These are phyloP conservation scores for Eupithecia inturbata DNA, from an alignment of 2,888 invertebrate genomes.

Conservation along the genomic window DNA sequence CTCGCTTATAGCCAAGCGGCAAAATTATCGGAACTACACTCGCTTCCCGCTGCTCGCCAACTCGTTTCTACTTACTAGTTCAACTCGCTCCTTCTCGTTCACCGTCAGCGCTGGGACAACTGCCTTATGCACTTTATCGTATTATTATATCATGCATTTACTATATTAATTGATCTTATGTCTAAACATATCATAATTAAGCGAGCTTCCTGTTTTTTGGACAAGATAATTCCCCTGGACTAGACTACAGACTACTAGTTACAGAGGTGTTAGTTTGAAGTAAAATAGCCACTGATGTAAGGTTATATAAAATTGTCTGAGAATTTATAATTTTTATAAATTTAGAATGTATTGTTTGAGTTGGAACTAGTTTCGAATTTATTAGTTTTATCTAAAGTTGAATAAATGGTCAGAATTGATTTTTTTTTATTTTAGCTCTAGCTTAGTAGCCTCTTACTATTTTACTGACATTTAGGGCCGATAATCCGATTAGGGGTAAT, in stretches of 20 bases:
- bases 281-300: not conserved
- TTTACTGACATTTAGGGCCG: too few relatives aligned
- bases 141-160: too few relatives aligned
- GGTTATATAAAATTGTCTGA: not conserved
- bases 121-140: too few relatives aligned
- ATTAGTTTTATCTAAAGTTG: conserved; percentile 21
- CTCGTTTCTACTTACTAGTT: too few relatives aligned
- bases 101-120: too few relatives aligned
- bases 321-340: not conserved
- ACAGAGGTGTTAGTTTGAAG: not conserved
- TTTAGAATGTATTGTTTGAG: not conserved
- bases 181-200: not conserved
- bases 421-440: conserved; percentile 1
- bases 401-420: conserved; percentile 26
- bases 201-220: not conserved
- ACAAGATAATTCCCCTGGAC: not conserved
- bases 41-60: too few relatives aligned
- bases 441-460: too few relatives aligned
- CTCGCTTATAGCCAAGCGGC: too few relatives aligned
- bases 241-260: not conserved
- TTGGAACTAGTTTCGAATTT: conserved; percentile 20
- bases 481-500: too few relatives aligned
- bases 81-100: too few relatives aligned
- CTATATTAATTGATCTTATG: not conserved
- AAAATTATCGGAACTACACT: too few relatives aligned